Evolutionary conservation across 1,140 invertebrate species (phyloP).

Genomic region (Eriosoma lanigerum): DNA sequence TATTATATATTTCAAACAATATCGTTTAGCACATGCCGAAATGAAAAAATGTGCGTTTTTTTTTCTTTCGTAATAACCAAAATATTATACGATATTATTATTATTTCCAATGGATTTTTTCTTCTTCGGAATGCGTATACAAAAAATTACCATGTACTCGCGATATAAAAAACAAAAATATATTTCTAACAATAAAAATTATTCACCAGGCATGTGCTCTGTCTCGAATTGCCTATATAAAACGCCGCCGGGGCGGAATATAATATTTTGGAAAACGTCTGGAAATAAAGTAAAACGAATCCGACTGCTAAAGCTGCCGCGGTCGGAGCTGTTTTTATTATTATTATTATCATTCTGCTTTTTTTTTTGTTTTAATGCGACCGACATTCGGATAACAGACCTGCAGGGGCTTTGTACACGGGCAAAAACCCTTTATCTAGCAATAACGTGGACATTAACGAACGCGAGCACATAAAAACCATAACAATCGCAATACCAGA

Average conservation of each 20-base stretch:
- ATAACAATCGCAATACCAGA: slow-evolving; percentile 40
- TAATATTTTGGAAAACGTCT: slow-evolving; percentile 13
- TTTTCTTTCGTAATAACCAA: too few species aligned
- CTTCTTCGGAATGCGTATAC: too few species aligned
- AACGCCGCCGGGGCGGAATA: not conserved
- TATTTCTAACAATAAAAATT: slow-evolving; percentile 34
- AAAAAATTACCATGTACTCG: too few species aligned
- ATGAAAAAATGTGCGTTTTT: too few species aligned
- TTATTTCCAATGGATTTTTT: too few species aligned
- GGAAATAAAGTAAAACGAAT: slow-evolving; percentile 38
- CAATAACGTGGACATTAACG: slow-evolving; percentile 36
- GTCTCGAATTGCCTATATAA: not conserved
- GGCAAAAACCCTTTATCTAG: slow-evolving; percentile 12
- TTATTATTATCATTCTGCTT: not conserved
- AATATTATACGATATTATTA: too few species aligned
- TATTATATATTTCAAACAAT: too few species aligned
- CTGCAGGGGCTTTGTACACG: slow-evolving; percentile 13
- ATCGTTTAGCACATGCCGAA: too few species aligned
- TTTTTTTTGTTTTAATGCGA: slow-evolving; percentile 33
- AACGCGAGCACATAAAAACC: slow-evolving; percentile 44
- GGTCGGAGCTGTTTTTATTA: slow-evolving; percentile 3
- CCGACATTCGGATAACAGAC: slow-evolving; percentile 35
- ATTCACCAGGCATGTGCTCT: not conserved
- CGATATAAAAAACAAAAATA: not conserved
- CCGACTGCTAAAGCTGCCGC: not conserved